Base-by-base conservation (phyloP, 2,113 vertebrate species). In the Halichoerus grypus region DNA sequence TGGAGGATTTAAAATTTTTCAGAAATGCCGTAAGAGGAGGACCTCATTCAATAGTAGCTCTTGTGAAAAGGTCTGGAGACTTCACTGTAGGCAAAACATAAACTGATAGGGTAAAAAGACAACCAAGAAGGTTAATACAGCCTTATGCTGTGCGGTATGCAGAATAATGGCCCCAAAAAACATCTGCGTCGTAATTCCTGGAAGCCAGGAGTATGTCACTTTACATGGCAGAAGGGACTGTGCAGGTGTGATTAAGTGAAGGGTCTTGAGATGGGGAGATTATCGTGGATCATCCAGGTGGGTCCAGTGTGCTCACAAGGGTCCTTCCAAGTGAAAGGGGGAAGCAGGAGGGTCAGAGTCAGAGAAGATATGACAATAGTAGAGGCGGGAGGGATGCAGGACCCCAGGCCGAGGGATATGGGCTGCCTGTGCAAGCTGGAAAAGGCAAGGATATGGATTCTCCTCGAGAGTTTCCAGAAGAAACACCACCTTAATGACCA, bases 281-380 rank as follows among this genome's bases (percentile, higher is more conserved):
- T 28, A 46, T 59, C 12, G 2, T 49, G 31, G 77, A 55, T 88
- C 33, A 46, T 69, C 33, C 24, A 21, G 5, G 14, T 19, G 24
- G 11, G 14, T 26, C 15, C n/a, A 15, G 0, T 5, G 0, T 42
- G 24, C 11, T 76, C 42, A 22, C 36, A 19, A 26, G 26, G 39
- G 7, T 59, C 33, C 26, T 85, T 67, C 8, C 15, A 26, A 57
- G 21, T 91, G 21, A 28, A 71, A 79, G 67, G 26, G 18, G 36
- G 31, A 82, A 26, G 72, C n/a, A 24, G 65, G 51, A 31, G 18
- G 39, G 59, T 71, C 74, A 42, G 71, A 42, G 36, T 42, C n/a
- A 36, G 57, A 12, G 39, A 59, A 13, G 7, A 18, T 5, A 7
- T 15, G 55, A 53, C 49, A 33, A 3, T 1, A 57, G 28, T 79